These are phyloP conservation scores for Platysteira castanea DNA, from an alignment of 2,113 vertebrate species.

Conservation along the genomic window DNA sequence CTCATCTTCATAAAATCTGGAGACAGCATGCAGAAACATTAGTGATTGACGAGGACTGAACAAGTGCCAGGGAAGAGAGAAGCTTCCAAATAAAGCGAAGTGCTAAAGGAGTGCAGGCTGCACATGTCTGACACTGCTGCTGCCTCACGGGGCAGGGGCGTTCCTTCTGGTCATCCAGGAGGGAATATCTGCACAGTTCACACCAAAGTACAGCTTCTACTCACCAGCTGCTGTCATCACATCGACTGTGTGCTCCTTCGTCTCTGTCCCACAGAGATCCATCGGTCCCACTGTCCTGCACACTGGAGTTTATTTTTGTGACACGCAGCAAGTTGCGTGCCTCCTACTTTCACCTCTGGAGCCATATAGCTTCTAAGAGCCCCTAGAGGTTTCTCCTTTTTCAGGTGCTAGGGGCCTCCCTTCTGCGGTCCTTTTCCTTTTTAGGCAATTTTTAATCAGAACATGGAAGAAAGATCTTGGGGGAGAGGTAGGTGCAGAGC, in stretches of 20 bases:
- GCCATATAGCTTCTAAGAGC: background rate
- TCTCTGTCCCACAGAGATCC: background rate
- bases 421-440: background rate
- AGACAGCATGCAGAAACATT: background rate
- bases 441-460: background rate
- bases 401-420: background rate
- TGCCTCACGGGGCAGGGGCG: background rate
- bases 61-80: background rate
- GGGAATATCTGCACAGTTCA: background rate
- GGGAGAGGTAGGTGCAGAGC: background rate
- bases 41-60: constrained; percentile 22
- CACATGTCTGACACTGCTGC: background rate
- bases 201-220: background rate
- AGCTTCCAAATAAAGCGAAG: background rate
- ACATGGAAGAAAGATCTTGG: background rate
- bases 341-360: background rate
- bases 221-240: background rate
- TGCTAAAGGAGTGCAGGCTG: background rate
- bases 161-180: background rate
- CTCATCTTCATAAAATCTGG: background rate
- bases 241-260: fast-evolving
- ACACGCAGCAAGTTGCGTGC: background rate
- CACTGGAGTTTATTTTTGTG: background rate
- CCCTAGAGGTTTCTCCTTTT: background rate
- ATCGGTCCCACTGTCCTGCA: background rate